phyloP scores from a whole-genome alignment of 2,888 invertebrate species.

The Micoletzkya japonica region DNA sequence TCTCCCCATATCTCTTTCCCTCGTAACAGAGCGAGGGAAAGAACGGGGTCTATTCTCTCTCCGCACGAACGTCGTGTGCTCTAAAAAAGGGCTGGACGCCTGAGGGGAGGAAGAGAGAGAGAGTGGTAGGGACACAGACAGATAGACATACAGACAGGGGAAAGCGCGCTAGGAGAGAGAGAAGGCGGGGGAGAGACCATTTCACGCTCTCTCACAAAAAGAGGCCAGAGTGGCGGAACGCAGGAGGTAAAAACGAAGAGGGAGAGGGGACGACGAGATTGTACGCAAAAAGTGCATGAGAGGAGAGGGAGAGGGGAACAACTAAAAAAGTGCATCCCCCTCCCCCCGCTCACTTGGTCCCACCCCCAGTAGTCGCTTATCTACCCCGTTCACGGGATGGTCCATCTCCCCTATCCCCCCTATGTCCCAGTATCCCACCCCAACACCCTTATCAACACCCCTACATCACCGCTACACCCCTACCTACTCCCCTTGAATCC shows the following conservation, averaged over 20 bases:
- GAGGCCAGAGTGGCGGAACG: background rate
- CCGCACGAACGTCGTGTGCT: background rate
- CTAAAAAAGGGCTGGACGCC: background rate
- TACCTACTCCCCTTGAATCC: too few species aligned
- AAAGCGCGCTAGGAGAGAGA: background rate
- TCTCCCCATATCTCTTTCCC: background rate
- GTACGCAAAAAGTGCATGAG: background rate
- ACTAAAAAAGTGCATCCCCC: too few species aligned
- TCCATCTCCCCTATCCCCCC: too few species aligned
- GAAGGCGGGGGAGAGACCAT: background rate
- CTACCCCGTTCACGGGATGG: too few species aligned
- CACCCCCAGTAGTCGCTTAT: too few species aligned
- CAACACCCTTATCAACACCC: too few species aligned
- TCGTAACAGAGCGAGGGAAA: background rate
- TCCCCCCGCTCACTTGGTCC: too few species aligned
- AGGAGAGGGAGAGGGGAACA: background rate
- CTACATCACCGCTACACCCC: too few species aligned
- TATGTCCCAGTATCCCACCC: too few species aligned
- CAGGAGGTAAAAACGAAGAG: background rate
- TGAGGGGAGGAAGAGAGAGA: background rate
- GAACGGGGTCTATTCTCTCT: background rate
- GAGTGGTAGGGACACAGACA: background rate
- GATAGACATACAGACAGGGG: background rate
- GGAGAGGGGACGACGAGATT: background rate
- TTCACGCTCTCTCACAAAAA: conserved; percentile 1